Percentiles rank a stretch among this genome's conserved stretches.
Evolutionary conservation across 2,888 invertebrate genomes (phyloP).

Genomic region (Rhodophaea formosa): DNA sequence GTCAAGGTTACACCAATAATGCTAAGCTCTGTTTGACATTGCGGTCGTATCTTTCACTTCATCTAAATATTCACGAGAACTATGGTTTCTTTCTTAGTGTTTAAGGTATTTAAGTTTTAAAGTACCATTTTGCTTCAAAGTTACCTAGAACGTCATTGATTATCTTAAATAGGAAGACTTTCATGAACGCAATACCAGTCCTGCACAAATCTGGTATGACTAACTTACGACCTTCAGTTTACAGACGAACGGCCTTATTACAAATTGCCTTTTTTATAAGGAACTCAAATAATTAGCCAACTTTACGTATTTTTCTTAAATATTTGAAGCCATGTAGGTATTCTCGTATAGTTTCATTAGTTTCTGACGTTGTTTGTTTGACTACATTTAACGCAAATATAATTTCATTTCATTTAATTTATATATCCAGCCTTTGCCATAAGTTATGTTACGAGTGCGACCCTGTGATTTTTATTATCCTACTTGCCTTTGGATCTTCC

Average conservation of each 20-base stretch:
- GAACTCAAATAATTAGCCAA: not conserved
- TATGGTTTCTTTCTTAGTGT: too few relatives aligned
- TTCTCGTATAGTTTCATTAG: not conserved
- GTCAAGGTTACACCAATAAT: constrained; percentile 7
- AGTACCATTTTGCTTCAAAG: too few relatives aligned
- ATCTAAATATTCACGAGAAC: not conserved
- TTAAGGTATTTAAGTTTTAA: too few relatives aligned
- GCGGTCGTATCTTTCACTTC: not conserved
- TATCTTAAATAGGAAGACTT: not conserved
- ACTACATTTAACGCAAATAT: too few relatives aligned
- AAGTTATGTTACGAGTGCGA: too few relatives aligned
- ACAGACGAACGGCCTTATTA: constrained; percentile 5
- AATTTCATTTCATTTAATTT: too few relatives aligned
- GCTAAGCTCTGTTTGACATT: not conserved
- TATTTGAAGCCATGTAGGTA: constrained; percentile 4
- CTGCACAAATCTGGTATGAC: not conserved
- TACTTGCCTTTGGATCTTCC: too few relatives aligned
- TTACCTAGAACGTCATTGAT: too few relatives aligned
- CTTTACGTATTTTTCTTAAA: not conserved
- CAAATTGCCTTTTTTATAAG: constrained; percentile 10
- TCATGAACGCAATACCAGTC: not conserved
- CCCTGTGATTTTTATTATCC: too few relatives aligned
- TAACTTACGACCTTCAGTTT: constrained; percentile 7
- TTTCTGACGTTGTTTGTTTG: not conserved
- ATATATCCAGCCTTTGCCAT: not conserved